These are phyloP conservation scores for Calypte anna DNA, from an alignment of 2,113 vertebrate genomes.

Conservation along the genomic window DNA sequence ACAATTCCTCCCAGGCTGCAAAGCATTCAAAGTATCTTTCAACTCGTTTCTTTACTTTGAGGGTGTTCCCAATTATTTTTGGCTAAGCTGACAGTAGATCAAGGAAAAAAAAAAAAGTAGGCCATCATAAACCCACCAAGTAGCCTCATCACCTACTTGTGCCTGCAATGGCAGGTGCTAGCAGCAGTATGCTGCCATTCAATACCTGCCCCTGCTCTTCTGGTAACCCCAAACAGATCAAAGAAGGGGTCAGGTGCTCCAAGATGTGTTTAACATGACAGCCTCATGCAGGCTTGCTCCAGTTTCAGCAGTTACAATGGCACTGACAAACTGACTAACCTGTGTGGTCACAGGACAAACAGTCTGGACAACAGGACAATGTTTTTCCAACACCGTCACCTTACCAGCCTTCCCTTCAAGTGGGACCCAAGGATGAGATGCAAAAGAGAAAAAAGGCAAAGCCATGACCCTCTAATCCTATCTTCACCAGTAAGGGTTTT, in stretches of 20 bases:
- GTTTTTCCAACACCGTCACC: background rate
- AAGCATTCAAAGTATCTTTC: background rate
- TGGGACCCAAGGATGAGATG: background rate
- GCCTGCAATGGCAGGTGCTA: accelerated
- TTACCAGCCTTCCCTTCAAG: background rate
- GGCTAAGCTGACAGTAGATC: conserved; percentile 6
- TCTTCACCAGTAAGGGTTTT: background rate
- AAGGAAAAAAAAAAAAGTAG: background rate
- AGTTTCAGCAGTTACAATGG: background rate
- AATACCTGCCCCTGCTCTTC: background rate
- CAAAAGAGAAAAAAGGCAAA: background rate
- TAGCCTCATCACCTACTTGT: background rate
- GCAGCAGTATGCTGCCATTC: background rate
- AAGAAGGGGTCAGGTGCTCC: background rate
- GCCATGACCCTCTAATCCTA: accelerated
- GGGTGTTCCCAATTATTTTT: conserved; percentile 54
- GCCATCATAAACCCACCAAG: no score
- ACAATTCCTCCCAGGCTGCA: background rate
- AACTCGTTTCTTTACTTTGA: conserved; percentile 50
- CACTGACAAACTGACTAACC: background rate
- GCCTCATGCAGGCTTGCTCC: background rate
- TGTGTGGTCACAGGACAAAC: background rate
- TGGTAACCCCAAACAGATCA: background rate
- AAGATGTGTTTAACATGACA: background rate
- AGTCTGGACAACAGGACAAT: background rate